These are phyloP conservation scores for Leptodirus hochenwartii DNA, from an alignment of 2,888 invertebrate genomes.

Conservation along the genomic window DNA sequence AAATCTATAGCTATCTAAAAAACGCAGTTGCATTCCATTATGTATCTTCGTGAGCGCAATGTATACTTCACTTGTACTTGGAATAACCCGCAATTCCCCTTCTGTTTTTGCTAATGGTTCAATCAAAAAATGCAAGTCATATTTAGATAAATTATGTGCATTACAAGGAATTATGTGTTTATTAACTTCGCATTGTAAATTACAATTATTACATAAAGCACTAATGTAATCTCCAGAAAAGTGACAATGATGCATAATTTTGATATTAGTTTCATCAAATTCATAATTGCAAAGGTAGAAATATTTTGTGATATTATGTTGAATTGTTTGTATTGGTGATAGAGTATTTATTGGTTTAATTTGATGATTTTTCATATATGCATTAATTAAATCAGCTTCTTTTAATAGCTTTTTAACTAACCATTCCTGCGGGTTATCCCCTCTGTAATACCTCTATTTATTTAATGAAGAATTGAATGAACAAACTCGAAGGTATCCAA, in stretches of 20 bases:
- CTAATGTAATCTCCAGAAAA: constrained; percentile 3
- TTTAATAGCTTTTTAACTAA: constrained; percentile 4
- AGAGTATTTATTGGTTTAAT: constrained; percentile 1
- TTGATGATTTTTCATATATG: constrained; percentile 1
- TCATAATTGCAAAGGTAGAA: constrained; percentile 4
- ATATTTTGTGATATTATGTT: background rate
- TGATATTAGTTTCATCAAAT: constrained; percentile 1
- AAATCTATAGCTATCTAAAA: constrained; percentile 1
- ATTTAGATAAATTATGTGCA: too few relatives aligned
- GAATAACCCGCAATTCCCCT: too few relatives aligned
- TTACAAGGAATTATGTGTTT: too few relatives aligned
- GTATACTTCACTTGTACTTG: too few relatives aligned
- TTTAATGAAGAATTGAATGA: constrained; percentile 3
- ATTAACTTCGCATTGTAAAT: constrained; percentile 5
- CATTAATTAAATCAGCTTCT: constrained; percentile 2
- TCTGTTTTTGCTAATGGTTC: too few relatives aligned
- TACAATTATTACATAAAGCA: constrained; percentile 5
- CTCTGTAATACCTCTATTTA: constrained; percentile 4
- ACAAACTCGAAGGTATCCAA: constrained; percentile 6
- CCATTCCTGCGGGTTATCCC: constrained; percentile 6
- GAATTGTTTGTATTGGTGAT: background rate
- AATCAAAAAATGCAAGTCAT: too few relatives aligned
- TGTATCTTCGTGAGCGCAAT: too few relatives aligned
- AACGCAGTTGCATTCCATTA: too few relatives aligned
- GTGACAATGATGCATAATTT: constrained; percentile 5